Evolutionary conservation across 53 echinoderm and acorn worm species (phyloP), one percentile per base, ranked within the genome.

Genomic region (Hippasteria phrygiana): DNA sequence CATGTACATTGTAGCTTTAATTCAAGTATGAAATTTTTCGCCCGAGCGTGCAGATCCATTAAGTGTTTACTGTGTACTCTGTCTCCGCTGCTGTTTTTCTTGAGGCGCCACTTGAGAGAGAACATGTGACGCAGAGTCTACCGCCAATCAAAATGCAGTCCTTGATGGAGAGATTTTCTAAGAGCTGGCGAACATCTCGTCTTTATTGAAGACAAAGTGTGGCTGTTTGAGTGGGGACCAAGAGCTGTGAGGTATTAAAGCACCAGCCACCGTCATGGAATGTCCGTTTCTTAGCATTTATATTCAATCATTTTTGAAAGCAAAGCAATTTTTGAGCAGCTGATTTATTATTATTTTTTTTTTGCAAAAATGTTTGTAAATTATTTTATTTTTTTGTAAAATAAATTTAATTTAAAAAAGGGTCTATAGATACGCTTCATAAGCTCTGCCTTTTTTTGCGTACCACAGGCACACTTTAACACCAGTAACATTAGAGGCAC

Each of bases 31-130:
- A 0, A 22, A 1, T 59, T 26, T 59, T 26, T 59, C 26, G 26
- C 26, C 26, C n/a, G n/a, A n/a, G n/a, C n/a, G 17, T 3, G n/a
- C 76, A 34, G 16, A 18, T 32, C 70, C 70, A 33, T 38, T 1
- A 53, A 76, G 76, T 76, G 54, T 76, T 47, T 76, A 48, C 14
- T 53, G 76, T 76, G 76, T 76, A 36, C 28, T 76, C 50, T 76
- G 29, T 76, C 29, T 9, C 20, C 31, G 53, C 17, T 76, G n/a
- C 28, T 26, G 53, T 32, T 12, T 35, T 4, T 31, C 76, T 76
- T 50, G 14, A 14, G 76, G 76, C 54, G 76, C 76, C 76, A 50
- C 76, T 53, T 76, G 51, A 76, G 9, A 50, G 59, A 8, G 16
- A 51, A 59, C n/a, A 59, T 59, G 59, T 59, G 59, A 59, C 59